Conservation (phyloP, 2,888 invertebrate species). For the Netelia inedita region DNA sequence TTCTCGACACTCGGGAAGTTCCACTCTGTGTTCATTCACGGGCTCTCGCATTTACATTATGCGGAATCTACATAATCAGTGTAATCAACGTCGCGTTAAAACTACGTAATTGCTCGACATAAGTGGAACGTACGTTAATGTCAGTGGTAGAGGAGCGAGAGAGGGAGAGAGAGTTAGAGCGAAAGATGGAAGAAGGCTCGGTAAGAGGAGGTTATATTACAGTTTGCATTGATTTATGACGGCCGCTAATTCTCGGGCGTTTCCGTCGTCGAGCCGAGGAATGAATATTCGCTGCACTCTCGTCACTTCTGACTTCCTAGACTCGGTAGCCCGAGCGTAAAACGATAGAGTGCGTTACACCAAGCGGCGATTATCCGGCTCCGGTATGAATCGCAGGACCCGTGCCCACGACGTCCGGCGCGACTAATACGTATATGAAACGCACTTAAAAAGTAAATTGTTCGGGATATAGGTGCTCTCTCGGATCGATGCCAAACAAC, state of each 20-base stretch:
- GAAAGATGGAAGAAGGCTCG: slow-evolving; percentile 22
- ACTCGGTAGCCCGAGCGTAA: slow-evolving; percentile 28
- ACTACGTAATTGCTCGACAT: slow-evolving; percentile 58
- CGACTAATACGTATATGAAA: slow-evolving; percentile 62
- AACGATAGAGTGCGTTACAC: slow-evolving; percentile 37
- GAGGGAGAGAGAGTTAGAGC: slow-evolving; percentile 8
- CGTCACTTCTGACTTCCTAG: slow-evolving; percentile 46
- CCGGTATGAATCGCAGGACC: slow-evolving; percentile 57
- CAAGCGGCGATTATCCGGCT: slow-evolving; percentile 40
- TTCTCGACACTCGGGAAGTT: slow-evolving; percentile 43
- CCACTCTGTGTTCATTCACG: slow-evolving; percentile 37
- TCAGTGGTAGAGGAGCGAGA: neutral
- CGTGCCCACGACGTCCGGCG: slow-evolving; percentile 70
- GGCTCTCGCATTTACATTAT: slow-evolving; percentile 48
- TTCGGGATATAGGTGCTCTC: slow-evolving; percentile 68
- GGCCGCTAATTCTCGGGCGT: slow-evolving; percentile 59
- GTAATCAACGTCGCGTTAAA: slow-evolving; percentile 68
- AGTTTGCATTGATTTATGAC: slow-evolving; percentile 66
- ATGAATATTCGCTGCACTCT: slow-evolving; percentile 46
- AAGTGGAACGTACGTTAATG: slow-evolving; percentile 34
- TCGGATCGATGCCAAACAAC: neutral
- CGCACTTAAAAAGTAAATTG: slow-evolving; percentile 76
- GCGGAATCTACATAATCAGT: slow-evolving; percentile 64
- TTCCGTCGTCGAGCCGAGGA: slow-evolving; percentile 55
- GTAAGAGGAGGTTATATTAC: slow-evolving; percentile 42